Evolutionary conservation across 2,888 invertebrate genomes (phyloP).

Genomic region (Yponomeuta sedellus): DNA sequence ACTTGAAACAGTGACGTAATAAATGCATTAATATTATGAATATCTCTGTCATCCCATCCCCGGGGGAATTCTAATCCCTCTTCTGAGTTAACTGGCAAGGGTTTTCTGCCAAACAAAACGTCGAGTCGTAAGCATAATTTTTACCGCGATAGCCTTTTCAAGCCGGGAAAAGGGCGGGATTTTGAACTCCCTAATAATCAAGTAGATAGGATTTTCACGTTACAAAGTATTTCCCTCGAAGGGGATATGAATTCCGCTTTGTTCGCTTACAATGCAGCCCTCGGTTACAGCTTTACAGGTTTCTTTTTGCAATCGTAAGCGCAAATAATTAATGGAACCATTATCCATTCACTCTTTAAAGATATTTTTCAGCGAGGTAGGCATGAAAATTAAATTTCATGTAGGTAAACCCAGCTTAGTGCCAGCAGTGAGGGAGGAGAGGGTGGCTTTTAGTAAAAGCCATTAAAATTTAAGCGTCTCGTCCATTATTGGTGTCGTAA

Average conservation of each 20-base stretch:
- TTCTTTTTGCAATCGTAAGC: not conserved
- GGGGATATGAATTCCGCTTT: slow-evolving; percentile 7
- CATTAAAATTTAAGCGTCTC: slow-evolving; percentile 29
- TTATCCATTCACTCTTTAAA: not conserved
- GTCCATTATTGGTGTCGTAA: slow-evolving; percentile 12
- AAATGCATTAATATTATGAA: too few species aligned
- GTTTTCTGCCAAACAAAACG: slow-evolving; percentile 27
- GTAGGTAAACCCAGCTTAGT: not conserved
- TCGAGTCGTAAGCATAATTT: slow-evolving; percentile 32
- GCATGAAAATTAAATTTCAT: slow-evolving; percentile 11
- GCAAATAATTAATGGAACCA: slow-evolving; percentile 11
- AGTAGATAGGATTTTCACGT: slow-evolving; percentile 26
- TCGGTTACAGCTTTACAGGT: not conserved
- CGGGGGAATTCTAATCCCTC: not conserved
- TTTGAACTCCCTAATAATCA: slow-evolving; percentile 31
- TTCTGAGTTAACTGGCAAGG: not conserved
- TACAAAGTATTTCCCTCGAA: slow-evolving; percentile 5
- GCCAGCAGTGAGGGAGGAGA: slow-evolving; percentile 7
- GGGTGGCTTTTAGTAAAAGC: slow-evolving; percentile 30
- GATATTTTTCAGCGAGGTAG: not conserved
- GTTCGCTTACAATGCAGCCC: not conserved
- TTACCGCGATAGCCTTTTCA: slow-evolving; percentile 29
- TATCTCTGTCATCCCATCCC: not conserved
- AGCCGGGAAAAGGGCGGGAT: slow-evolving; percentile 28
- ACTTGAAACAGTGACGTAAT: not conserved